A percentile compares a stretch with the other conserved stretches of the same genome.
Evolutionary conservation across 2,888 invertebrate genomes (phyloP).

Genomic region (Stenolophus ochropezus): DNA sequence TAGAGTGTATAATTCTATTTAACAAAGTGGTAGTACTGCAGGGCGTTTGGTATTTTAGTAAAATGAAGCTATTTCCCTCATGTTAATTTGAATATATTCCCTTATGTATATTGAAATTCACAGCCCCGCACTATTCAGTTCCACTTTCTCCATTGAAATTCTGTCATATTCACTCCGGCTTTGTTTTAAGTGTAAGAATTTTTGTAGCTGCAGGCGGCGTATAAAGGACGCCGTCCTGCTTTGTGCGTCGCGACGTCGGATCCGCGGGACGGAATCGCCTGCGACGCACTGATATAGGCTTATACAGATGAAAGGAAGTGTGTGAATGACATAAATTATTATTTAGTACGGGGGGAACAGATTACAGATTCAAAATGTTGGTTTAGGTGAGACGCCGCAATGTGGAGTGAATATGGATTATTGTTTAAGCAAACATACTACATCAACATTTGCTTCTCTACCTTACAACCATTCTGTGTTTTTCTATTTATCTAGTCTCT

Average conservation of each 20-base stretch:
- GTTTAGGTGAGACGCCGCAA: neutral
- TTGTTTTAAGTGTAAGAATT: constrained; percentile 25
- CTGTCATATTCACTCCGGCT: neutral
- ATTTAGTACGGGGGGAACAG: neutral
- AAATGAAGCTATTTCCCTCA: too few species aligned
- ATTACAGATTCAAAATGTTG: neutral
- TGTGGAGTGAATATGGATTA: neutral
- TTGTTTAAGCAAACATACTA: neutral
- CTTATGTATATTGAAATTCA: neutral
- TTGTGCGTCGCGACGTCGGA: neutral
- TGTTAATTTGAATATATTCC: neutral
- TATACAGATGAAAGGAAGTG: neutral
- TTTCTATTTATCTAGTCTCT: too few species aligned
- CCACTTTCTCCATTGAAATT: neutral
- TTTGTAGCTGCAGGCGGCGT: neutral
- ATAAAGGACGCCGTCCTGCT: constrained; percentile 11
- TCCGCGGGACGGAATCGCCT: neutral
- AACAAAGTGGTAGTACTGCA: too few species aligned
- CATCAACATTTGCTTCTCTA: too few species aligned
- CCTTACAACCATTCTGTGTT: too few species aligned
- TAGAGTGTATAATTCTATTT: too few species aligned
- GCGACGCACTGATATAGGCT: neutral
- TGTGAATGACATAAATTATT: constrained; percentile 12
- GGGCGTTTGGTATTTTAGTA: too few species aligned
- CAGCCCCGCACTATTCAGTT: neutral